phyloP scores from a whole-genome alignment of 2,113 vertebrate species.

The Burhinus oedicnemus region DNA sequence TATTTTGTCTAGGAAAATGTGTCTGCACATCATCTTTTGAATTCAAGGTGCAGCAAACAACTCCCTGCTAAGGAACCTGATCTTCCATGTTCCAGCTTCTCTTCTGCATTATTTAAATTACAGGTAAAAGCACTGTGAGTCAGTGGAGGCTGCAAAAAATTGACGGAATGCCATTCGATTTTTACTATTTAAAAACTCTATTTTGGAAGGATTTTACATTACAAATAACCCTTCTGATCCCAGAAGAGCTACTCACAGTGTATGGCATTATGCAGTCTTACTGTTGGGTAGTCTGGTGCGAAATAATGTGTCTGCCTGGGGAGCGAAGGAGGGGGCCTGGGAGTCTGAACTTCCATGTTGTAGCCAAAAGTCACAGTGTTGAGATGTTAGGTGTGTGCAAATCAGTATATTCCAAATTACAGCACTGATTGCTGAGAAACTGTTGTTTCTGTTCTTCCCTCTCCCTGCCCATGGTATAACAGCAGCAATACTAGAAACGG shows the following conservation, averaged over 20 bases:
- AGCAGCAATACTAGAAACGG: background rate
- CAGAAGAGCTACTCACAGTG: background rate
- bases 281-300: background rate
- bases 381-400: background rate
- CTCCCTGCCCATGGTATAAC: background rate
- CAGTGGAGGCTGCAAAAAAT: background rate
- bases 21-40: background rate
- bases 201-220: background rate
- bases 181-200: background rate
- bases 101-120: constrained; percentile 31
- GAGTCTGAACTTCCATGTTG: background rate
- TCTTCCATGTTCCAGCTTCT: background rate
- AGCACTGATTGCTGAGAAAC: background rate
- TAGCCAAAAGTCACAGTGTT: background rate
- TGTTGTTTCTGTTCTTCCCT: background rate
- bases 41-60: background rate
- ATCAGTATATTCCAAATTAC: background rate
- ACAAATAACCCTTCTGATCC: background rate
- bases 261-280: background rate
- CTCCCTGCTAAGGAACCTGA: background rate
- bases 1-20: background rate
- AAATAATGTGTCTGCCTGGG: background rate
- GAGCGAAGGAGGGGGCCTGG: background rate
- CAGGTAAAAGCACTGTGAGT: background rate
- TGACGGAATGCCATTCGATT: background rate